Evolutionary conservation across 2,888 invertebrate genomes (phyloP).

Genomic region (Noctua pronuba): DNA sequence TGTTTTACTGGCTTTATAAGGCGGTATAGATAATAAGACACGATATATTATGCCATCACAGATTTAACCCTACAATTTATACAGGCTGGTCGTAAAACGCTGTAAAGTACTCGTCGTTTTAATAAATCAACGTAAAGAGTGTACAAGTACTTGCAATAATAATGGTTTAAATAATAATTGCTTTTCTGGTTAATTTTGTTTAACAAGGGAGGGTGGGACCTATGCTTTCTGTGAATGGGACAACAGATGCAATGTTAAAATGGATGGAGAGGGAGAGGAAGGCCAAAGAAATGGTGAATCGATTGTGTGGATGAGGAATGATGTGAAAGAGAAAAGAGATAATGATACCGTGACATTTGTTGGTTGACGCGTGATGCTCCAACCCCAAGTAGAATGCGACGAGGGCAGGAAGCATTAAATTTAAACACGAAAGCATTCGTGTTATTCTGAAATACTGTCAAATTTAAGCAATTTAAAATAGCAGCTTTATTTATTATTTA

Average conservation of each 20-base stretch:
- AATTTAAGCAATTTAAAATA: too few relatives aligned
- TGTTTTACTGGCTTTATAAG: constrained; percentile 13
- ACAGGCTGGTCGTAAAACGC: constrained; percentile 24
- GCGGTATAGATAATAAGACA: background rate
- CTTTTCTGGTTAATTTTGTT: constrained; percentile 9
- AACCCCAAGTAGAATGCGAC: too few relatives aligned
- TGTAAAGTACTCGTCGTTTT: constrained; percentile 32
- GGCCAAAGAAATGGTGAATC: too few relatives aligned
- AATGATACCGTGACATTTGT: too few relatives aligned
- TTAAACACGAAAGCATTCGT: too few relatives aligned
- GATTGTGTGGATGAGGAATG: too few relatives aligned
- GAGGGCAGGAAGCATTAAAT: too few relatives aligned
- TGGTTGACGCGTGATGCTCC: too few relatives aligned
- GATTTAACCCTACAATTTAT: constrained; percentile 46
- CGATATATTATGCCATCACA: constrained; percentile 4
- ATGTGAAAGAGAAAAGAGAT: too few relatives aligned
- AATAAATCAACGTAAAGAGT: constrained; percentile 55
- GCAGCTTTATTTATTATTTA: too few relatives aligned
- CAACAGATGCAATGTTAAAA: background rate
- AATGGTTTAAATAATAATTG: constrained; percentile 19
- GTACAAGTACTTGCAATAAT: constrained; percentile 27
- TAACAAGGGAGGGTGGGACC: background rate
- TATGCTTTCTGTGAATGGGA: background rate
- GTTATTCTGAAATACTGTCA: too few relatives aligned
- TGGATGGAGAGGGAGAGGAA: too few relatives aligned